A percentile compares a stretch with the other conserved stretches of the same genome.
Conservation (phyloP, 2,113 vertebrate genomes). For the Perca flavescens region DNA sequence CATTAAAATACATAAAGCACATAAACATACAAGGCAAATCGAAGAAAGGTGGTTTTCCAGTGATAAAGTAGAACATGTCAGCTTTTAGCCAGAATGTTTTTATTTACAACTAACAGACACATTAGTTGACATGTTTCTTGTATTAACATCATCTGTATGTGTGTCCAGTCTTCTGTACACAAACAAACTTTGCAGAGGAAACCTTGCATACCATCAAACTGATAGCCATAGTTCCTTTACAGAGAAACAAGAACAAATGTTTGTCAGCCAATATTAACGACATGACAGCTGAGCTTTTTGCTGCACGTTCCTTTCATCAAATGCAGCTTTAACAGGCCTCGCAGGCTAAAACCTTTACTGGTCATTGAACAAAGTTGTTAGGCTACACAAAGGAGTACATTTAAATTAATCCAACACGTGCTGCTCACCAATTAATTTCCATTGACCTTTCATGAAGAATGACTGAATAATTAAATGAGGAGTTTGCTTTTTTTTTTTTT, state of each 20-base stretch:
- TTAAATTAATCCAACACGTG: constrained; percentile 31
- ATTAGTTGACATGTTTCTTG: too few relatives aligned
- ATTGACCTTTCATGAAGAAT: constrained; percentile 38
- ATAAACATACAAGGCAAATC: too few relatives aligned
- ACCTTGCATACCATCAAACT: background rate
- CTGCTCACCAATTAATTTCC: constrained; percentile 34
- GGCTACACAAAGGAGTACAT: constrained; percentile 28
- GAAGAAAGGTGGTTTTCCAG: too few relatives aligned
- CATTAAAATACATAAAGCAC: too few relatives aligned
- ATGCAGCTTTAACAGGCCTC: background rate
- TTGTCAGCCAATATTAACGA: background rate
- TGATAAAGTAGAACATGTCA: too few relatives aligned
- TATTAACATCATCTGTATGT: too few relatives aligned
- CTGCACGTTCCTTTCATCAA: background rate
- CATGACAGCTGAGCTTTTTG: background rate
- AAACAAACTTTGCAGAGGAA: background rate
- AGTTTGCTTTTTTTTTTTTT: background rate
- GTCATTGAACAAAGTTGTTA: constrained; percentile 17
- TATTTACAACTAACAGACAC: too few relatives aligned
- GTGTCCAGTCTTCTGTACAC: background rate
- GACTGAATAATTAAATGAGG: constrained; percentile 30
- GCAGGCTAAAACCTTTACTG: constrained; percentile 16
- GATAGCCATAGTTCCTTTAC: background rate
- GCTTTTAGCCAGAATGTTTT: too few relatives aligned
- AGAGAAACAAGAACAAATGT: background rate